These are phyloP conservation scores for Nowickia ferox DNA, from an alignment of 2,888 invertebrate species.

Conservation along the genomic window DNA sequence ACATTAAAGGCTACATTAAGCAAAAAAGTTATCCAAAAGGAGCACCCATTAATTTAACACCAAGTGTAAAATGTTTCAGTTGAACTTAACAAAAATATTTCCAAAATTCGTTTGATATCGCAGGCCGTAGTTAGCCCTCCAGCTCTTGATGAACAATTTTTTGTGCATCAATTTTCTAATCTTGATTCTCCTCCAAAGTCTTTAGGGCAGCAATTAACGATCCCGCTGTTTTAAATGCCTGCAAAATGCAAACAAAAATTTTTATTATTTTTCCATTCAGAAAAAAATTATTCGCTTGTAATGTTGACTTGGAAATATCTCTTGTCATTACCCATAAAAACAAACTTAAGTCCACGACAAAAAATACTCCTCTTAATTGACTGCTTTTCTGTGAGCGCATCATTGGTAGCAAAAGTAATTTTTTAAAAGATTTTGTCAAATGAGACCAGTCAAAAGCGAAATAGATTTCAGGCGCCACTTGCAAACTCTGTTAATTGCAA, in stretches of 20 bases:
- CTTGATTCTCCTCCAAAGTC: conserved; percentile 47
- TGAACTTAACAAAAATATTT: too few species aligned
- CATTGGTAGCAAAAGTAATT: conserved; percentile 57
- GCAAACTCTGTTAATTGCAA: conserved; percentile 41
- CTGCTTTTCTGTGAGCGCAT: conserved; percentile 51
- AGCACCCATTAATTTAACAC: neutral
- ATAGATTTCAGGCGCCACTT: conserved; percentile 57
- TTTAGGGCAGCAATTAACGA: conserved; percentile 59
- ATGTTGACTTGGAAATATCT: neutral
- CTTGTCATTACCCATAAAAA: conserved; percentile 60
- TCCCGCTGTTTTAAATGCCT: conserved; percentile 61
- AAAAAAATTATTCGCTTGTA: neutral
- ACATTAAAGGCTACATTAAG: neutral
- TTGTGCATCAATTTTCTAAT: neutral
- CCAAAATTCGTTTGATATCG: too few species aligned
- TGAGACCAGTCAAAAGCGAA: conserved; percentile 54
- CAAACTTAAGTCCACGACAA: conserved; percentile 60
- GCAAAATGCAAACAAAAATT: neutral
- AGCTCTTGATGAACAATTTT: too few species aligned
- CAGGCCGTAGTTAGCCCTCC: too few species aligned
- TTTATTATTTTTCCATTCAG: neutral
- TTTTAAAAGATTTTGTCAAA: conserved; percentile 38
- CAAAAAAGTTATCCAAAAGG: neutral
- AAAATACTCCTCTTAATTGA: conserved; percentile 49
- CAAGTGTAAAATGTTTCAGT: neutral